Evolutionary conservation across 2,797 vertebrate species (phyloP), one percentile per base, ranked within the genome.

Genomic region (Phoeniculus purpureus): DNA sequence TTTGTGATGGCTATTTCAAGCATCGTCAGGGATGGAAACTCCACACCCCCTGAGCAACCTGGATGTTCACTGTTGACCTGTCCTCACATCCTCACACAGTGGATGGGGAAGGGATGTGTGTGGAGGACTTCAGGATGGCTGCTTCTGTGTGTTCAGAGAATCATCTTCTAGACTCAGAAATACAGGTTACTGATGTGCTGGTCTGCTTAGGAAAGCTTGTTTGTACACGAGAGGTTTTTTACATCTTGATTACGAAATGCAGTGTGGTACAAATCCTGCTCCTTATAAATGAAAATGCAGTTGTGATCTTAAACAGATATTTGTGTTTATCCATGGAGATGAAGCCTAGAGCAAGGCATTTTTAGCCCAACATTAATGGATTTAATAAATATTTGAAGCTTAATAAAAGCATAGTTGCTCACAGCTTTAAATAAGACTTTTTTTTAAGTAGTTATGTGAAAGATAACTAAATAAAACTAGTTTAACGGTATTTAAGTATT

Each of bases 391-490:
- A 84, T 55, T 79, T 91, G 78, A 88, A 87, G 34, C 20, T 32
- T 31, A 71, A 72, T 55, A 47, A 56, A 90, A 45, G 34, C 18
- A 52, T 56, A 61, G 32, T 19, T 71, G 8, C 47, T 43, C 59
- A 26, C 1, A 26, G 20, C n/a, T 62, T 55, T 55, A 6, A 43
- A 78, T n/a, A 70, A 32, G 2, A 5, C 6, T 65, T 81, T 62
- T 37, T 37, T 37, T 37, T 37, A 89, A 90, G 31, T 43, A 29
- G 59, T 70, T 89, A 72, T 66, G 43, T 15, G 21, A 88, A 95
- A 60, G 85, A 77, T 43, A 77, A 91, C 88, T 55, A 92, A 92
- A 71, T 73, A 85, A 96, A 93, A 87, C 17, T 15, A 90, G 45
- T 10, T 64, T 16, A 75, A 10, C 10, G 62, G 4, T 29, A n/a